A percentile compares a stretch with the other conserved stretches of the same genome.
These are phyloP conservation scores for Sphenopsis melanotis DNA, from an alignment of 2,797 vertebrate species.

Conservation along the genomic window DNA sequence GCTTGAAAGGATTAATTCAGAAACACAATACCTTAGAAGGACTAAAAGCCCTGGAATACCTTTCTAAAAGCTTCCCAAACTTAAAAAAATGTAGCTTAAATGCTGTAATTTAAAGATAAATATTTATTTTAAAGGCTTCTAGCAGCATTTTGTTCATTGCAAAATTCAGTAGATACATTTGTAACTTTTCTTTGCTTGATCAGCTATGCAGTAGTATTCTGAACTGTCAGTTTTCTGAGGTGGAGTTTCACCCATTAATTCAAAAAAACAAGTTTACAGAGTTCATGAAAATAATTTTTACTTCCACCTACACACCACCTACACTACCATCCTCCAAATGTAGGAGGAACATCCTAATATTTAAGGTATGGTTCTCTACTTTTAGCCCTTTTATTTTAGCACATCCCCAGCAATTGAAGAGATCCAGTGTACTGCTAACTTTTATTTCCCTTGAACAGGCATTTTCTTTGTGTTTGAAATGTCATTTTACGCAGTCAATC, in stretches of 20 bases:
- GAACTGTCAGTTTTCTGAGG: neutral
- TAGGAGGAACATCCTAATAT: neutral
- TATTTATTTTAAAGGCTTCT: neutral
- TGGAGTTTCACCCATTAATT: neutral
- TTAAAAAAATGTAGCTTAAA: neutral
- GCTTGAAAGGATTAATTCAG: slow-evolving; percentile 16
- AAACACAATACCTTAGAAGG: neutral
- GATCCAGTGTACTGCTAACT: neutral
- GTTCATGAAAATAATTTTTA: neutral
- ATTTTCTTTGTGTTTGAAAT: neutral
- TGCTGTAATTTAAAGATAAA: neutral
- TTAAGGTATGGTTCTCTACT: neutral
- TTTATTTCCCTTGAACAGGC: neutral
- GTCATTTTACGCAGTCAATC: neutral
- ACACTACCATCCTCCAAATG: neutral
- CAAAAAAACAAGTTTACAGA: neutral
- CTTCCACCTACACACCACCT: neutral
- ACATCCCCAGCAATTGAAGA: neutral
- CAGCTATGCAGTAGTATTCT: neutral
- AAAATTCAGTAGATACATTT: neutral
- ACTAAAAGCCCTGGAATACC: neutral
- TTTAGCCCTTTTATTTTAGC: neutral
- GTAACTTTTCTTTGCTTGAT: neutral
- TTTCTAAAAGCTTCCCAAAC: neutral
- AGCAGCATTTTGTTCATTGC: neutral